Conservation (phyloP, 2,113 vertebrate species). For the Psammodynastes pulverulentus region DNA sequence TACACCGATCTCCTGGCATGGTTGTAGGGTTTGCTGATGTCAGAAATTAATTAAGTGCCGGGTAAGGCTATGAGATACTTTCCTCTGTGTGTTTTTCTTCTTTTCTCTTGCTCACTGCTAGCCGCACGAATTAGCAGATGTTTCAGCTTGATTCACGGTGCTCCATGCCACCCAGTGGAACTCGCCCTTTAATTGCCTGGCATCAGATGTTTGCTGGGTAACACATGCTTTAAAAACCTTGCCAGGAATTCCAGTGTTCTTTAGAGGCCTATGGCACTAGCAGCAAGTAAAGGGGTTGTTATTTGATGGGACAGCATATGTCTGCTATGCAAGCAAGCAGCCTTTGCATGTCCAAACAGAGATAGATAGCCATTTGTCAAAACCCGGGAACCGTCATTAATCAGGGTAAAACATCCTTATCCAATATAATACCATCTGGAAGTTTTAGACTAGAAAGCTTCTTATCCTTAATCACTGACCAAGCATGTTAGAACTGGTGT, state of each 20-base stretch:
- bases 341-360: neutral
- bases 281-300: neutral
- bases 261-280: neutral
- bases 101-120: constrained; percentile 52
- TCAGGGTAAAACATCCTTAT: neutral
- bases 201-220: constrained; percentile 58
- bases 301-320: neutral
- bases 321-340: neutral
- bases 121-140: constrained; percentile 55
- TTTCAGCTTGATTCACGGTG: constrained; percentile 47
- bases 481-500: neutral
- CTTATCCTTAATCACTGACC: neutral
- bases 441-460: neutral
- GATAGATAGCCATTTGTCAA: neutral
- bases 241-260: constrained; percentile 30
- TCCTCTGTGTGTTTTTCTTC: constrained; percentile 35
- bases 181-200: constrained; percentile 62
- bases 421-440: neutral
- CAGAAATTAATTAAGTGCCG: constrained; percentile 41
- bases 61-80: neutral
- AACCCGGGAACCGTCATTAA: neutral
- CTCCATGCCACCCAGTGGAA: constrained; percentile 47
- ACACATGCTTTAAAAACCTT: constrained; percentile 23
- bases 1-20: neutral
- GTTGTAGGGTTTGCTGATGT: constrained; percentile 16